These are phyloP conservation scores for Anagyrus pseudococci DNA, from an alignment of 2,888 invertebrate genomes.

Conservation along the genomic window DNA sequence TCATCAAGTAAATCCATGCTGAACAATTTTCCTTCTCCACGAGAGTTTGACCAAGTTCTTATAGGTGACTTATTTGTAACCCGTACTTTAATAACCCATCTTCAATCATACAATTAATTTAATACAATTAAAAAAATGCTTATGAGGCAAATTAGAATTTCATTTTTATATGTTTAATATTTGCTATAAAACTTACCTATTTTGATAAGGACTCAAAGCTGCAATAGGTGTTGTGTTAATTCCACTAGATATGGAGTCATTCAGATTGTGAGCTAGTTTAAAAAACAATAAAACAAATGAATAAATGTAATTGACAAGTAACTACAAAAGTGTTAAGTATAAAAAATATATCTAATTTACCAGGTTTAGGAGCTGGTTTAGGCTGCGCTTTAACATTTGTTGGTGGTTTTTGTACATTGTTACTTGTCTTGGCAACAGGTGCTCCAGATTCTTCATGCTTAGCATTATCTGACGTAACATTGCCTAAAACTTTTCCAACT, in stretches of 20 bases:
- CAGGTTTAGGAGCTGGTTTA: conserved; percentile 23
- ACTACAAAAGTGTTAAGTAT: no score
- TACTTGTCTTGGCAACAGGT: neutral
- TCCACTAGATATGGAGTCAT: conserved; percentile 42
- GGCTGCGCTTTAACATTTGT: conserved; percentile 19
- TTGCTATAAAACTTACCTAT: conserved; percentile 68
- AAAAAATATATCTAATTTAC: no score
- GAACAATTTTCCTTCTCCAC: conserved; percentile 93
- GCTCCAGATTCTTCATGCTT: conserved; percentile 51
- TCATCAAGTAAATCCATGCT: conserved; percentile 93
- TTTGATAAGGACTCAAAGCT: conserved; percentile 91
- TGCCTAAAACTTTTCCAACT: conserved; percentile 79
- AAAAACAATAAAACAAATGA: neutral
- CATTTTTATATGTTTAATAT: conserved; percentile 1
- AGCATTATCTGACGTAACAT: conserved; percentile 66
- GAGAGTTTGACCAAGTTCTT: conserved; percentile 89
- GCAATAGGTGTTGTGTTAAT: conserved; percentile 70
- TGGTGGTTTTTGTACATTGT: neutral
- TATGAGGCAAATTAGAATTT: neutral
- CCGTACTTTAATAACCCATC: conserved; percentile 91
- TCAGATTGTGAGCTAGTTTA: conserved; percentile 26
- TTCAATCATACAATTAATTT: conserved; percentile 50
- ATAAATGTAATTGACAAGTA: neutral
- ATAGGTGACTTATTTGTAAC: conserved; percentile 83
- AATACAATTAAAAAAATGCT: neutral